Conservation (phyloP, 2,113 vertebrate genomes). For the Cathartes aura region DNA sequence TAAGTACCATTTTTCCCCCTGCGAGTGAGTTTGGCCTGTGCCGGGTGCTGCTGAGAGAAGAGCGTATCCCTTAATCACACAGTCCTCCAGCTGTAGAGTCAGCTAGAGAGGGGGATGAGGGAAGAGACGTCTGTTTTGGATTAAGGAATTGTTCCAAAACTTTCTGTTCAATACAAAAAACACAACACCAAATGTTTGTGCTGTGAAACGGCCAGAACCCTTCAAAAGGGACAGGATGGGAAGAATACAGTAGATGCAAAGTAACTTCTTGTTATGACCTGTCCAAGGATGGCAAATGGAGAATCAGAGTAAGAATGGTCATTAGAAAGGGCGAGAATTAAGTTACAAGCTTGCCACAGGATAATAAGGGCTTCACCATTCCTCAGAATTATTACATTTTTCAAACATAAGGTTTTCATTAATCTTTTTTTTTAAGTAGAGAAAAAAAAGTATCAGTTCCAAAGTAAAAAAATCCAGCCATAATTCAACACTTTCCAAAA, state of each 20-base stretch:
- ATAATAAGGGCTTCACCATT: neutral
- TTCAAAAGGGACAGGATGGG: neutral
- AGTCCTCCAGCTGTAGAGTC: neutral
- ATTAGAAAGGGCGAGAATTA: neutral
- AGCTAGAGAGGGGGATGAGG: neutral
- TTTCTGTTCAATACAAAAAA: neutral
- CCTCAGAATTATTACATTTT: neutral
- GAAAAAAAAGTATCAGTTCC: neutral
- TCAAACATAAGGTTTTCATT: constrained; percentile 32
- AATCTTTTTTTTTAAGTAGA: neutral
- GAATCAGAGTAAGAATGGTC: neutral
- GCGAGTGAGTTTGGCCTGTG: neutral
- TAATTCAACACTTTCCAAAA: constrained; percentile 34
- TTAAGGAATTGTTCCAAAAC: constrained; percentile 2
- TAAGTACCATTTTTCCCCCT: neutral
- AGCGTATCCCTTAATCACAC: neutral
- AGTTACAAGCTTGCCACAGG: neutral
- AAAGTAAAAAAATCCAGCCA: neutral
- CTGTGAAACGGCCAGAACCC: neutral
- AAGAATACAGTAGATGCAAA: neutral
- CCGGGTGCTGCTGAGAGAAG: neutral
- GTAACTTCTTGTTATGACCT: neutral
- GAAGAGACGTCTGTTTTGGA: neutral
- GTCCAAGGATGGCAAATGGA: neutral
- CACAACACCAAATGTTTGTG: neutral